Evolutionary conservation across 1,140 invertebrate genomes (phyloP).

Genomic region (Ooceraea biroi): DNA sequence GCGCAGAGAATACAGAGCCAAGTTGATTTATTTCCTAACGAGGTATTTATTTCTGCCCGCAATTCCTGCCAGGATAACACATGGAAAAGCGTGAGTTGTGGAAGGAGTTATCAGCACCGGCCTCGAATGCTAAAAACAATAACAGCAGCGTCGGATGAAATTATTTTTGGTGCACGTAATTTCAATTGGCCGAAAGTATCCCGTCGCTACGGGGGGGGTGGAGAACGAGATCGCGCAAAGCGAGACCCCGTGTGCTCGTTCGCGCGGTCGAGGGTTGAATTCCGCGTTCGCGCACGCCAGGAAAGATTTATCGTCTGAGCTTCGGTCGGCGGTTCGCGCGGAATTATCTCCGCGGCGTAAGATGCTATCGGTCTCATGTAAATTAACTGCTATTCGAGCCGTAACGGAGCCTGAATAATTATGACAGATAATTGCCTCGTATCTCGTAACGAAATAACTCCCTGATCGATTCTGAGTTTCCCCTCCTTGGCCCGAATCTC

Average conservation of each 20-base stretch:
- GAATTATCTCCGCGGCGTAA: conserved; percentile 37
- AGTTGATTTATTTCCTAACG: not conserved
- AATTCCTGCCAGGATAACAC: not conserved
- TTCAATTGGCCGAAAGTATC: conserved; percentile 4
- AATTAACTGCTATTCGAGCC: conserved; percentile 43
- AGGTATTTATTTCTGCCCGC: not conserved
- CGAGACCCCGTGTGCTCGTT: not conserved
- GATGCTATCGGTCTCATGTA: conserved; percentile 54
- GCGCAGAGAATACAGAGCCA: not conserved
- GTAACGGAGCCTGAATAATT: conserved; percentile 50
- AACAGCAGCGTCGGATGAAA: not conserved
- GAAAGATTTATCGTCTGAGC: conserved; percentile 45
- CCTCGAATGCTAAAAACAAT: not conserved
- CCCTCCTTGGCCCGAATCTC: conserved; percentile 2
- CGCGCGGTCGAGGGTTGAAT: conserved; percentile 45
- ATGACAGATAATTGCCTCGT: conserved; percentile 53
- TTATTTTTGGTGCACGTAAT: conserved; percentile 6
- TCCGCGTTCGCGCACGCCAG: not conserved
- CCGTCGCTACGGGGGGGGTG: not conserved
- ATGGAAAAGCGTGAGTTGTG: not conserved
- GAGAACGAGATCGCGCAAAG: not conserved
- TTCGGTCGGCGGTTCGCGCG: conserved; percentile 30
- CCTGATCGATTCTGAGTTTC: conserved; percentile 45
- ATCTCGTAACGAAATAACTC: conserved; percentile 37
- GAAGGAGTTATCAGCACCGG: not conserved